These are phyloP conservation scores for Pristionchus arcanus DNA, from an alignment of 2,888 invertebrate genomes.

Conservation along the genomic window DNA sequence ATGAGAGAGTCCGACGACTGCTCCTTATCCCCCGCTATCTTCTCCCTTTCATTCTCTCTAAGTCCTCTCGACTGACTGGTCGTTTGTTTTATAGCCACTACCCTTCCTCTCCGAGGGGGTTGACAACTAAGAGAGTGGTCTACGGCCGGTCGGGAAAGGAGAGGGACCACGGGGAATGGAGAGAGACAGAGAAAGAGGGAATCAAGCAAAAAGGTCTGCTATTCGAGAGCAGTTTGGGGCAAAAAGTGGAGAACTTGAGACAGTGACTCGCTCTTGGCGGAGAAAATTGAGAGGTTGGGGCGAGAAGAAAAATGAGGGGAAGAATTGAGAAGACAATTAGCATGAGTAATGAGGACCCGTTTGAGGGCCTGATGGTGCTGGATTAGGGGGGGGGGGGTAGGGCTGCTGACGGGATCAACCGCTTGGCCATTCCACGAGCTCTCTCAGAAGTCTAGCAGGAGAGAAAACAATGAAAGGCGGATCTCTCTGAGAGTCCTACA, in stretches of 20 bases:
- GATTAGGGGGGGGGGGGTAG: no score
- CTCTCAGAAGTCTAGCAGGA: no score
- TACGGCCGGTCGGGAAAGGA: background rate
- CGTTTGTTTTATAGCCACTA: slow-evolving; percentile 48
- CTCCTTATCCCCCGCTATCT: slow-evolving; percentile 12
- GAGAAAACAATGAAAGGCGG: no score
- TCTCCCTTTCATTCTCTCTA: slow-evolving; percentile 35
- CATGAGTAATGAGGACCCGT: slow-evolving; percentile 23
- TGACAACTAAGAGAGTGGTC: slow-evolving; percentile 24
- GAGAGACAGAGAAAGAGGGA: background rate
- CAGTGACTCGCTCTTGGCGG: background rate
- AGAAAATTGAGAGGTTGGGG: background rate
- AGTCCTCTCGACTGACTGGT: slow-evolving; percentile 29
- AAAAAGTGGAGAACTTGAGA: background rate
- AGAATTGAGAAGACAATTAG: slow-evolving; percentile 2
- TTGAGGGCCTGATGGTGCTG: background rate
- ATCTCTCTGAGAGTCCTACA: no score
- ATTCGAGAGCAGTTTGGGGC: background rate
- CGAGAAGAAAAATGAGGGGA: background rate
- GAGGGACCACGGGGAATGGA: background rate
- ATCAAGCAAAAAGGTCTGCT: slow-evolving; percentile 41
- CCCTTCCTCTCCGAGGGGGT: background rate
- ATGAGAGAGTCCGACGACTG: no score
- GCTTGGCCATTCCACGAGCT: background rate
- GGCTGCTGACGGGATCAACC: background rate